Percentiles rank a stretch among this genome's conserved stretches.
phyloP scores from a whole-genome alignment of 2,888 invertebrate species.

The Poecilus cupreus region DNA sequence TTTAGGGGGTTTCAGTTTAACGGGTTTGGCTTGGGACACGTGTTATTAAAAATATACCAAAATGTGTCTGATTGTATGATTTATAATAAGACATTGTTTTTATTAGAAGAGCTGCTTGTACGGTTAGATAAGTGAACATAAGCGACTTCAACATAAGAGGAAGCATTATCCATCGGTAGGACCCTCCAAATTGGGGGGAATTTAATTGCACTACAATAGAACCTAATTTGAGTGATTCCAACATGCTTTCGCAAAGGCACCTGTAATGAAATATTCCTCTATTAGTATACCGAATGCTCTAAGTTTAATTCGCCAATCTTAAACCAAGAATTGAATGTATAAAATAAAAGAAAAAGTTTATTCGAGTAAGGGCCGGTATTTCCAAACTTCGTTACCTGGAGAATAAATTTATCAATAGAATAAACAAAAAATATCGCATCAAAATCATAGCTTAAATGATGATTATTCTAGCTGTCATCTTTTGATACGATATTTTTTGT shows the following conservation, averaged over 20 bases:
- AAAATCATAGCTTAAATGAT: too few species aligned
- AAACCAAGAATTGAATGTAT: too few species aligned
- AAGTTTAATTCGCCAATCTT: too few species aligned
- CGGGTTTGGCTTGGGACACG: too few species aligned
- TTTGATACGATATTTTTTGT: too few species aligned
- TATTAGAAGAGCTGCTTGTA: slow-evolving; percentile 4
- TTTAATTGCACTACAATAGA: slow-evolving; percentile 28
- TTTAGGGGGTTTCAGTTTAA: too few species aligned
- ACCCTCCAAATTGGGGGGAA: background rate
- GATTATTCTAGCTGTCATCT: too few species aligned
- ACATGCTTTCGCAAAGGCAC: slow-evolving; percentile 13
- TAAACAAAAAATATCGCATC: too few species aligned
- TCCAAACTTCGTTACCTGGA: too few species aligned
- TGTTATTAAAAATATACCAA: background rate
- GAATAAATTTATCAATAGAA: too few species aligned
- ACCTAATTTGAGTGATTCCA: slow-evolving; percentile 14
- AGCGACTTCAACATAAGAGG: background rate
- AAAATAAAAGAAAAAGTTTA: too few species aligned
- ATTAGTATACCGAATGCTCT: background rate
- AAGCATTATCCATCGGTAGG: background rate
- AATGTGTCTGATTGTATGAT: background rate
- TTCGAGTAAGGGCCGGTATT: too few species aligned
- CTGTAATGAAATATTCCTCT: background rate
- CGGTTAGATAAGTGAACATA: background rate
- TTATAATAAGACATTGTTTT: background rate